Base-by-base conservation (phyloP, 2,888 invertebrate species). In the Tetragonula carbonaria region DNA sequence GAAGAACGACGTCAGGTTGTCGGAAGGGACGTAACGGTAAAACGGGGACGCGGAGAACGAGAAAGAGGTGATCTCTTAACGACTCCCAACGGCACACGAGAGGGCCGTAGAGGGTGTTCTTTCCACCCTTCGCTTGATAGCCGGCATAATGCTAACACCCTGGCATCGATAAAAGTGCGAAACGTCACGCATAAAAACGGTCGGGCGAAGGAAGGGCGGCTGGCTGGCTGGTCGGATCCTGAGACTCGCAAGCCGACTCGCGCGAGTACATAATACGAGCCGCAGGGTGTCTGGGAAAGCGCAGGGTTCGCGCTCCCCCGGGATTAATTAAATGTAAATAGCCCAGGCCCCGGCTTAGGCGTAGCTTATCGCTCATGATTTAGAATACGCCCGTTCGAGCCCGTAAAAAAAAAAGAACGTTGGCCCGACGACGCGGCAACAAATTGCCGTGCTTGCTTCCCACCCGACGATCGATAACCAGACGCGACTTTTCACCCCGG, bases 101-200 rank as follows among this genome's bases (percentile, higher is more conserved):
- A 85, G 78, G 72, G 55, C 76, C 76, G 77, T 74, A 84, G 82
- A 62, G 62, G 84, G 86, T 84, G 81, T 86, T 82, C 72, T 79
- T 86, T 85, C 82, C 73, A 82, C 87, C 86, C 86, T 86, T 85
- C 67, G 87, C 86, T 91, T 91, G 90, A 92, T 92, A 90, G 90
- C 88, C 87, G 84, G 84, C 88, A 90, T 93, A 91, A 91, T 89
- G 91, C 88, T 87, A 90, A 92, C 92, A 87, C 87, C 84, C 82
- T 23, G 79, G 85, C 85, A 88, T 89, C 92, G 91, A 91, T 92
- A 92, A 93, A 92, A 93, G 92, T 87, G 84, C 86, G 87, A 85
- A 86, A 86, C 85, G 83, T 87, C 85, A 87, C 86, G 86, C 85
- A 88, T 87, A 89, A 91, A 91, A 80, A 72, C 71, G 67, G 73